Conservation (phyloP, 2,113 vertebrate genomes). For the Lanius ludovicianus region DNA sequence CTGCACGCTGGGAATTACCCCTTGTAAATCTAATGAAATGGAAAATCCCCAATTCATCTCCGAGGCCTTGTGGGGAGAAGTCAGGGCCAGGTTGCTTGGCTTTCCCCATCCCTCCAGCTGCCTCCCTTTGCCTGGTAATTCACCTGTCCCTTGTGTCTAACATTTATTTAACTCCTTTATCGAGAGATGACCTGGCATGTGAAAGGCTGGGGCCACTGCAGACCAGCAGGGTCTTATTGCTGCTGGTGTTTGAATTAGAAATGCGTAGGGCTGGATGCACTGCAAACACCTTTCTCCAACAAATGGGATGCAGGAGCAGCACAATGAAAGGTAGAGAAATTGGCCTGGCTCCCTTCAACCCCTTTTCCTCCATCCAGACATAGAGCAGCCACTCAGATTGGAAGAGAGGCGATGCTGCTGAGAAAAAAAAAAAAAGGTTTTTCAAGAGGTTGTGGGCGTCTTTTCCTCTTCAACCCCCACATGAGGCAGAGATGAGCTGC, state of each 20-base stretch:
- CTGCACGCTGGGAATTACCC: slow-evolving; percentile 19
- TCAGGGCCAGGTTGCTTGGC: background rate
- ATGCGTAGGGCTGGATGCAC: background rate
- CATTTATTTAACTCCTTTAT: background rate
- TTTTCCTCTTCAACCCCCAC: background rate
- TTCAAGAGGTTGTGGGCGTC: background rate
- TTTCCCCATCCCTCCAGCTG: background rate
- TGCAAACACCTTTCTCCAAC: background rate
- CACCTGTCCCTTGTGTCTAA: background rate
- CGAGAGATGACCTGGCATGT: background rate
- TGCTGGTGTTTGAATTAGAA: background rate
- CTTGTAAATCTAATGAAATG: slow-evolving; percentile 55
- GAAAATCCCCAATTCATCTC: slow-evolving; percentile 35
- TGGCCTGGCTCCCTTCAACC: background rate
- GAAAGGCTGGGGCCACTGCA: background rate
- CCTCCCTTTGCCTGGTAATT: background rate
- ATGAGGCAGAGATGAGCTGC: background rate
- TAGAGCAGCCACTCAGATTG: background rate
- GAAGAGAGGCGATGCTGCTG: fast-evolving
- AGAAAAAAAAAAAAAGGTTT: background rate
- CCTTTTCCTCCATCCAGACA: background rate
- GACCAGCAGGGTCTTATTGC: background rate
- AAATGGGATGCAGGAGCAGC: background rate
- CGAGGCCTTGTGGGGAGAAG: background rate
- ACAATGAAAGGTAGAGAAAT: background rate